Percentiles rank a stretch among this genome's conserved stretches.
Evolutionary conservation across 2,113 vertebrate species (phyloP).

Genomic region (Odocoileus virginianus): DNA sequence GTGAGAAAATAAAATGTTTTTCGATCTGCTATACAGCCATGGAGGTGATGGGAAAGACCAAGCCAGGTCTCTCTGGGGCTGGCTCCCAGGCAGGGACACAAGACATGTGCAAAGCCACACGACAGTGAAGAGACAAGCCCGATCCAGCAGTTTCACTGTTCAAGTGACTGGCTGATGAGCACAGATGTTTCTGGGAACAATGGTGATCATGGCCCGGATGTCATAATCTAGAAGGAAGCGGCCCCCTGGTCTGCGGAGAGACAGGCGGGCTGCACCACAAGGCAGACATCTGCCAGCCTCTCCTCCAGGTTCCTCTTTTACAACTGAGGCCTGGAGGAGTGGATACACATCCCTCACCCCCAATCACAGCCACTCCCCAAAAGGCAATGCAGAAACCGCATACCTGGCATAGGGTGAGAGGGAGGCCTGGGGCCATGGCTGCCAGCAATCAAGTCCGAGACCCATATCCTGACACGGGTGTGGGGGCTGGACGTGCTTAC

Average conservation of each 20-base stretch:
- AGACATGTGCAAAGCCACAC: fast-evolving
- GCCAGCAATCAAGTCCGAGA: fast-evolving
- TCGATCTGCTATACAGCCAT: background rate
- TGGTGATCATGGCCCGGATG: fast-evolving
- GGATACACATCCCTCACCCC: fast-evolving
- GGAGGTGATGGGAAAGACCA: background rate
- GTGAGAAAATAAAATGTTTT: background rate
- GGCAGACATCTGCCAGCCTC: fast-evolving
- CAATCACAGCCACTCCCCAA: background rate
- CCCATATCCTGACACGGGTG: fast-evolving
- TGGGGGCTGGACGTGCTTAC: fast-evolving
- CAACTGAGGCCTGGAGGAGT: fast-evolving
- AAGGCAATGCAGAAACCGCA: background rate
- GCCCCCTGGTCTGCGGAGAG: background rate
- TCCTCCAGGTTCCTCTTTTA: background rate
- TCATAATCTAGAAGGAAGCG: background rate
- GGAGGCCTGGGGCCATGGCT: background rate
- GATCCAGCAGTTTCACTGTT: too few relatives aligned
- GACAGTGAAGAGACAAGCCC: fast-evolving
- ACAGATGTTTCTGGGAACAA: fast-evolving
- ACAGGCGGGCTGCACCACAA: fast-evolving
- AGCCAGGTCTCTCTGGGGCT: background rate
- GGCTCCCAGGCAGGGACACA: fast-evolving
- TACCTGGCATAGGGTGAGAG: background rate
- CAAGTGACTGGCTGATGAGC: background rate